Evolutionary conservation across 2,797 vertebrate genomes (phyloP).

Genomic region (Allobates femoralis): DNA sequence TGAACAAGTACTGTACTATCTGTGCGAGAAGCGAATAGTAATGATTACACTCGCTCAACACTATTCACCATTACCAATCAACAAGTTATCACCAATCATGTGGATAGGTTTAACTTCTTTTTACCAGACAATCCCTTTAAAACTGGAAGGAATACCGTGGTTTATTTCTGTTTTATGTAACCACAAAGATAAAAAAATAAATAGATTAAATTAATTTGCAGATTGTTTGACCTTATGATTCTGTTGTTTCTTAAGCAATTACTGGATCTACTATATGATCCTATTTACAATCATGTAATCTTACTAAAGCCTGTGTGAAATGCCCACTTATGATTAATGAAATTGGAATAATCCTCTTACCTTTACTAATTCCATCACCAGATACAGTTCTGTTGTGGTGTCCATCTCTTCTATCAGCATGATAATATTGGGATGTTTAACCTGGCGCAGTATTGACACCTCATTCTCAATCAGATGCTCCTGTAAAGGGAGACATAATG

Average conservation of each 20-base stretch:
- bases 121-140: too few relatives aligned
- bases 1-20: too few relatives aligned
- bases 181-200: too few relatives aligned
- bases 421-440: conserved; percentile 98
- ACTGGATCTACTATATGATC: conserved; percentile 22
- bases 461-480: conserved; percentile 97
- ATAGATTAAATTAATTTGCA: neutral
- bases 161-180: neutral
- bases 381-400: conserved; percentile 87
- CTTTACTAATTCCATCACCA: conserved; percentile 98
- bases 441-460: conserved; percentile 90
- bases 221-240: neutral
- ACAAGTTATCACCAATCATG: too few relatives aligned
- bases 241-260: conserved; percentile 27
- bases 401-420: conserved; percentile 97
- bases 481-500: conserved; percentile 70
- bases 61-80: too few relatives aligned
- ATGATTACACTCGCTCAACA: too few relatives aligned
- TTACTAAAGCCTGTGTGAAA: conserved; percentile 25
- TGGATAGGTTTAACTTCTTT: too few relatives aligned
- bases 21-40: too few relatives aligned
- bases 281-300: conserved; percentile 54
- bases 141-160: neutral
- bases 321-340: conserved; percentile 49
- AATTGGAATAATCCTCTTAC: conserved; percentile 70